These are phyloP conservation scores for Teleogryllus oceanicus DNA, from an alignment of 2,888 invertebrate species.

Conservation along the genomic window DNA sequence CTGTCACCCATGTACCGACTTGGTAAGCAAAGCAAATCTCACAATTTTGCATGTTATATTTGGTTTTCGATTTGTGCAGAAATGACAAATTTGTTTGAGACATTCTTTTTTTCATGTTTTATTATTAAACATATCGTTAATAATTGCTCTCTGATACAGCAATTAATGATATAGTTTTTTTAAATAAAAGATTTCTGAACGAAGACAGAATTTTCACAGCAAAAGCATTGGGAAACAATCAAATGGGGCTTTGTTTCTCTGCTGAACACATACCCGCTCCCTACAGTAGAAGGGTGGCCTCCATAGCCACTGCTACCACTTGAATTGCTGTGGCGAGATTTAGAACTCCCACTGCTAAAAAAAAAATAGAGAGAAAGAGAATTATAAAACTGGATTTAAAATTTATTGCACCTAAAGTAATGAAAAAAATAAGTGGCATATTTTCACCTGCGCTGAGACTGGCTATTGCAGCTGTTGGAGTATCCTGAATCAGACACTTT, in stretches of 20 bases:
- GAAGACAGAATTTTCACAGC: no score
- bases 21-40: background rate
- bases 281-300: conserved; percentile 58
- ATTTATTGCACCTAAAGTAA: conserved; percentile 39
- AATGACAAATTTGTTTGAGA: background rate
- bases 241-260: no score
- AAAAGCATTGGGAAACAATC: no score
- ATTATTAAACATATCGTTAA: background rate
- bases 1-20: background rate
- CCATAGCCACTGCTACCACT: conserved; percentile 79
- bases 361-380: conserved; percentile 26
- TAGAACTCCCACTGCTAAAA: conserved; percentile 56
- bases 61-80: background rate
- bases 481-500: conserved; percentile 78
- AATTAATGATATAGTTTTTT: no score
- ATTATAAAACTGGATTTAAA: background rate
- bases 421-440: conserved; percentile 31
- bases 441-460: conserved; percentile 71
- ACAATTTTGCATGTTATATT: background rate
- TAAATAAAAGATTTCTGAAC: no score
- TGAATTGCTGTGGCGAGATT: conserved; percentile 73
- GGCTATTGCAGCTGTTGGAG: conserved; percentile 77
- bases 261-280: background rate
- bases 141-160: background rate
- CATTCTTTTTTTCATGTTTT: background rate